phyloP scores from a whole-genome alignment of 1,140 invertebrate species.

The Atta cephalotes region DNA sequence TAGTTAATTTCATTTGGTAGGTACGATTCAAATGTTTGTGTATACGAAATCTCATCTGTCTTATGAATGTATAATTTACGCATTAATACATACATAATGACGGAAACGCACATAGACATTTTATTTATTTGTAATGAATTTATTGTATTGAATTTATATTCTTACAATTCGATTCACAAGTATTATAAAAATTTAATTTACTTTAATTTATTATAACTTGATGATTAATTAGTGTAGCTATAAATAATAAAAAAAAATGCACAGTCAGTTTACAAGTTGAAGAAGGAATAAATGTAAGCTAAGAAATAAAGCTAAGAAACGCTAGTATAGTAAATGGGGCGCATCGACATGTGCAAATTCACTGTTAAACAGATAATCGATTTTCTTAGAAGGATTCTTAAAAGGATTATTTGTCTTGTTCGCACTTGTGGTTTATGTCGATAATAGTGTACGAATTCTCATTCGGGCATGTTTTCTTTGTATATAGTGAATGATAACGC shows the following conservation, averaged over 20 bases:
- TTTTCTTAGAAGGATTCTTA: not conserved
- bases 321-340: not conserved
- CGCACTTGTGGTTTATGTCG: conserved; percentile 14
- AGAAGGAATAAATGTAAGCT: not conserved
- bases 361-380: conserved; percentile 13
- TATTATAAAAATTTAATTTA: no score
- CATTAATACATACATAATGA: no score
- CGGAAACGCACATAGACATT: no score
- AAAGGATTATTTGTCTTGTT: conserved; percentile 22
- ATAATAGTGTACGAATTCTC: conserved; percentile 5
- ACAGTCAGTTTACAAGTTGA: not conserved
- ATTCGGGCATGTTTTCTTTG: conserved; percentile 45
- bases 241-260: not conserved
- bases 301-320: not conserved
- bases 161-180: no score
- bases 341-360: conserved; percentile 30
- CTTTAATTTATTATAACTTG: not conserved
- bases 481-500: conserved; percentile 36
- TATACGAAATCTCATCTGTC: no score
- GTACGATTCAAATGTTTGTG: no score
- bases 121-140: no score
- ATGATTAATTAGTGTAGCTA: not conserved
- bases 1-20: no score
- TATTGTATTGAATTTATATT: no score
- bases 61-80: no score